phyloP scores from a whole-genome alignment of 2,888 invertebrate genomes.

The Amphipyra berbera region DNA sequence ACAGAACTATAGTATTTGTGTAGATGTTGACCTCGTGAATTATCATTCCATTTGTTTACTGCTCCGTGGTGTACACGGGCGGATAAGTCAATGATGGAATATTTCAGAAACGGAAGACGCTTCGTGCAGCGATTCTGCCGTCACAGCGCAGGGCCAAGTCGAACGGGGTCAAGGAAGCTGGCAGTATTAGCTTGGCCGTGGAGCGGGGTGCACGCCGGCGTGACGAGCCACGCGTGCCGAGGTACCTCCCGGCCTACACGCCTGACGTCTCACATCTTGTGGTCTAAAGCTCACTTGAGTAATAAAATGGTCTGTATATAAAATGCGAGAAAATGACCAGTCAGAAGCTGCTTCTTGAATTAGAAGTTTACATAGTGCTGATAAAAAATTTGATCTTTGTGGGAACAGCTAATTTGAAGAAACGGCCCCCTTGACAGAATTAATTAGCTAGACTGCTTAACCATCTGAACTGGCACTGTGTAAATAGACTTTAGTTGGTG shows the following conservation, averaged over 20 bases:
- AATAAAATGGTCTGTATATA: constrained; percentile 1
- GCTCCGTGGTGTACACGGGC: constrained; percentile 27
- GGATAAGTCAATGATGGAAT: constrained; percentile 27
- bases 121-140: constrained; percentile 94
- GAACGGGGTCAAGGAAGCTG: constrained; percentile 94
- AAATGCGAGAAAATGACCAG: constrained; percentile 6
- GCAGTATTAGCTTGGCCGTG: constrained; percentile 94
- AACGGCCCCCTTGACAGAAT: too few relatives aligned
- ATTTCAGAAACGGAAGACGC: constrained; percentile 96
- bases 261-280: constrained; percentile 95
- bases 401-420: too few relatives aligned
- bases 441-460: neutral
- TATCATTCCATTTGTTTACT: constrained; percentile 38
- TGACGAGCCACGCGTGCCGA: constrained; percentile 91
- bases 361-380: too few relatives aligned
- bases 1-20: neutral
- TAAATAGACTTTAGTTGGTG: constrained; percentile 37
- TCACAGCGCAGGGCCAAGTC: constrained; percentile 94
- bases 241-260: constrained; percentile 93
- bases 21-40: constrained; percentile 1
- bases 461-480: constrained; percentile 12
- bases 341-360: too few relatives aligned
- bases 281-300: constrained; percentile 83
- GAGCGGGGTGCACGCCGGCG: constrained; percentile 92
- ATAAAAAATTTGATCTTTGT: too few relatives aligned